Evolutionary conservation across 2,113 vertebrate species (phyloP), one percentile per base, ranked within the genome.

Genomic region (Gadus chalcogrammus): DNA sequence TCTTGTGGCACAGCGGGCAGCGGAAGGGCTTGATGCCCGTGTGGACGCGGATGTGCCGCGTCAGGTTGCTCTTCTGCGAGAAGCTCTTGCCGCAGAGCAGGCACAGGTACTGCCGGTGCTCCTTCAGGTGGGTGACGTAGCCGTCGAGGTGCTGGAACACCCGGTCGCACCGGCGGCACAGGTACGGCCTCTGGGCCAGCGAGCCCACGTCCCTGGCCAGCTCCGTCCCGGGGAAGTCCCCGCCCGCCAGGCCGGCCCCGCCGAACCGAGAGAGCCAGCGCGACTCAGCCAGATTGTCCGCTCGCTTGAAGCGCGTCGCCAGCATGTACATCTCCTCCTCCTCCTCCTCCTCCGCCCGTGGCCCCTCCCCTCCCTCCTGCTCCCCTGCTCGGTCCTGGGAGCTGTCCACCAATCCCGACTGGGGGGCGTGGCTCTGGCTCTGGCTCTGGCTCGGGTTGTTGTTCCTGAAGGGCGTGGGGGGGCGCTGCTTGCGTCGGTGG

Each of bases 81-180:
- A 96, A 96, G 0, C 92, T 93, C 80, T 94, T 94, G 22, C 93
- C 94, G 0, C 95, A 96, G 65, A 96, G 93, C 84, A 95, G 88
- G 60, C 94, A 96, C 76, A 94, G 71, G 75, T 94, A 93, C 17
- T 92, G 88, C 68, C 92, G 93, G 87, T 96, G 94, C 84, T 95
- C 94, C 85, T 94, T 95, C 27, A 97, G 83, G 68, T 97, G 95
- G 9, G 92, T 89, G 2, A 93, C 83, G 27, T 95, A 97, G 82
- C 94, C 94, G 76, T 95, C 92, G 2, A 95, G 86, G 22, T 95
- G 93, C 77, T 96, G 88, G 84, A 96, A 95, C 24, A 94, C 92
- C 72, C 92, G 82, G 0, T 94, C 93, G 70, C 95, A 96, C 76
- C 92, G 93, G 0, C 92, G 91, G 65, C 95, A 96, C 35, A 95